Evolutionary conservation across 1,140 invertebrate genomes (phyloP), one percentile per base, ranked within the genome.

Genomic region (Sipha flava): DNA sequence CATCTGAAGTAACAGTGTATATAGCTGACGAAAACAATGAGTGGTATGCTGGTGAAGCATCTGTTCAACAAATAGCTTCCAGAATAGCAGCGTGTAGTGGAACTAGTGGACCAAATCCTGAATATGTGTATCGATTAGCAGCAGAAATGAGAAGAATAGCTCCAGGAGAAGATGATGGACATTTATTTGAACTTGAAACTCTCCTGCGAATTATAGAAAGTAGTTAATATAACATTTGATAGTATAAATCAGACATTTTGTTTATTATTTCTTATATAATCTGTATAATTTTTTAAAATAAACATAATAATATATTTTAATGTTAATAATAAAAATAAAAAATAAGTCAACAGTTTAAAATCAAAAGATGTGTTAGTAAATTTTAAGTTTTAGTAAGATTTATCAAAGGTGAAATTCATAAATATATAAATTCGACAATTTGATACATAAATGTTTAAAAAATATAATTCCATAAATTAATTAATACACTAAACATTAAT

Each of bases 121-220:
- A 96, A 81, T 98, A 98, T 88, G 86, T 97, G 0, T 93, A 93
- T 81, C 92, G 94, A 83, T 86, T 98, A 81, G 93, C 93, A 0
- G 86, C 90, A 37, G 89, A 93, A 0, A 93, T 97, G 91, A 87
- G 92, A 82, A 83, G 87, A 37, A 87, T 96, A 31, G 91, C 90
- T 40, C 93, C 94, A 0, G 87, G 89, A 52, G 87, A 90, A 0
- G 80, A 89, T 14, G 93, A 93, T 84, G 88, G 90, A 12, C 94
- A 97, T 87, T 86, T 97, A 4, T 93, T 91, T 84, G 85, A 89
- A 62, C 85, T 97, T 29, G 95, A 97, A 85, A 84, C 84, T 75
- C 88, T 86, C 82, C 89, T 91, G 16, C 45, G 52, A 45, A 75
- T 54, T 21, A 57, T 81, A 14, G 81, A 81, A 45, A 68, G 49